A percentile compares a stretch with the other conserved stretches of the same genome.
phyloP scores from a whole-genome alignment of 2,113 vertebrate genomes.

The Colaptes auratus region DNA sequence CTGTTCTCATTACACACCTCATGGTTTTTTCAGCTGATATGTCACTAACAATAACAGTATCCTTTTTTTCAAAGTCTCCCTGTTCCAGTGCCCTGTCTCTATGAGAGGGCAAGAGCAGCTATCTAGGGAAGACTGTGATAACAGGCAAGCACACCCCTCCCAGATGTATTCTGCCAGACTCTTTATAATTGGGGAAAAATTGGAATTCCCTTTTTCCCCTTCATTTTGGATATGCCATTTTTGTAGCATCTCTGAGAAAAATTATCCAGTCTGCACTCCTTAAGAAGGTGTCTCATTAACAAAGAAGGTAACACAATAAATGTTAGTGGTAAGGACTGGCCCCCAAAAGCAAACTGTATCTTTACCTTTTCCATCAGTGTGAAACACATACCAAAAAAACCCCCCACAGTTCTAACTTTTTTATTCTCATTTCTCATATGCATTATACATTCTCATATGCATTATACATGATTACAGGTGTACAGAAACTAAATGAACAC shows the following conservation, averaged over 20 bases:
- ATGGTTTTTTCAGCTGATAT: not conserved
- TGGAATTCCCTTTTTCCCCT: not conserved
- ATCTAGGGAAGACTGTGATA: not conserved
- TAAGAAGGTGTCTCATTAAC: not conserved
- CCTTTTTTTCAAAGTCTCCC: not conserved
- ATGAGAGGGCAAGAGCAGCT: not conserved
- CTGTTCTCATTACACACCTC: not conserved
- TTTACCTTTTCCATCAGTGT: not conserved
- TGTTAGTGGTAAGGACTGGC: not conserved
- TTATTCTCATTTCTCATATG: not conserved
- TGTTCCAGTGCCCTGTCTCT: not conserved
- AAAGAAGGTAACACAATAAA: rapidly evolving
- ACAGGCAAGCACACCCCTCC: not conserved
- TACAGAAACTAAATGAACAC: not conserved
- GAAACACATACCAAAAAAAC: not conserved
- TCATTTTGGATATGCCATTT: not conserved
- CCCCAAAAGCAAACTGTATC: not conserved
- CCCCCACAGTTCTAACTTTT: not conserved
- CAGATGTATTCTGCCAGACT: not conserved
- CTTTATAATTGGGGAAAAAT: not conserved
- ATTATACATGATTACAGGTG: not conserved
- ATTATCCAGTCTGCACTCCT: not conserved
- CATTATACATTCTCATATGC: not conserved
- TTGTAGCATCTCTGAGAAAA: not conserved
- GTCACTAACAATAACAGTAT: not conserved